Evolutionary conservation across 2,113 vertebrate species (phyloP), one percentile per base, ranked within the genome.

Genomic region (Phaethornis superciliosus): DNA sequence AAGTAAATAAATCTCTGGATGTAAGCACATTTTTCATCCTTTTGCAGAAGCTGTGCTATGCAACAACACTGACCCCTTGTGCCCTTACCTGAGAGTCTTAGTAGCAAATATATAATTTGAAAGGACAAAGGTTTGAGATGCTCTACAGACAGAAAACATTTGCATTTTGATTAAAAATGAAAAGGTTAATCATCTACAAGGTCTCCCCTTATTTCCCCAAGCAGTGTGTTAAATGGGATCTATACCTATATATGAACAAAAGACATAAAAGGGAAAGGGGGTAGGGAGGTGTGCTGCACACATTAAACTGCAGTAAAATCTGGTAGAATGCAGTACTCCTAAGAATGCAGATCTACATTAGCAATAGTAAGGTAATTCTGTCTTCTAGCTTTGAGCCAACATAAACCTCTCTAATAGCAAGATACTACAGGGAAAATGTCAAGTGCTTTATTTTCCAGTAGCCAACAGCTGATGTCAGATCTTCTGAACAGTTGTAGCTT

Each of bases 21-120:
- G 64, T 55, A 91, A 70, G 37, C 15, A 49, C 26, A 21, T 54
- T 86, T 84, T 65, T 70, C 75, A 79, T 5, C 4, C 15, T 58
- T 87, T 46, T 24, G 74, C 18, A 40, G 54, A 91, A 93, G 74
- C 11, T 75, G 46, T 62, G 58, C 52, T 81, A 40, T 86, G 90
- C 60, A 75, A 75, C 97, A 96, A 96, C 62, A 96, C 88, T 96
- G 97, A 96, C 96, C 94, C 44, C 96, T 96, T 91, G 94, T 96
- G 96, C 47, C 60, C 84, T 83, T 79, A 63, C 7, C 52, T 71
- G 70, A 51, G 72, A 87, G n/a, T 62, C 40, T 87, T 33, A n/a
- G 58, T 9, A 32, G 32, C 18, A 93, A 94, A 75, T 10, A 40
- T 5, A 8, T 49, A 33, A 69, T 47, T 68, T 47, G 12, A 47